These are phyloP conservation scores for Drosophila sechellia DNA, from an alignment of 1,140 invertebrate species.

Conservation along the genomic window DNA sequence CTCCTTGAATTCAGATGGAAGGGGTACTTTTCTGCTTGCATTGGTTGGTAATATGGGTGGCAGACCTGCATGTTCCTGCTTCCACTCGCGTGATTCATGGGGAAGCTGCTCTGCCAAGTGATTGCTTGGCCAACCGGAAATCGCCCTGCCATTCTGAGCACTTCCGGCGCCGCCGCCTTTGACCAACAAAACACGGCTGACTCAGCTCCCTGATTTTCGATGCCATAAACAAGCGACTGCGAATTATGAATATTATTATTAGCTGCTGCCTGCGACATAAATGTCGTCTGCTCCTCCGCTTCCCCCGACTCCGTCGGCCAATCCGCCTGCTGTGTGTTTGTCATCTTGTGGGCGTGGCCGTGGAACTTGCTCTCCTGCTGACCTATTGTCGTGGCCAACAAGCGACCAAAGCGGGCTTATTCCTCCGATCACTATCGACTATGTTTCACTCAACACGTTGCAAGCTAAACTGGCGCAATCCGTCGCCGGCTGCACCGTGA, in stretches of 20 bases:
- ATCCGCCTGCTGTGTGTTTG: conserved; percentile 7
- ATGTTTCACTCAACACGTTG: conserved; percentile 71
- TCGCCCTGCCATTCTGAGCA: conserved; percentile 39
- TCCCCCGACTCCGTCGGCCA: conserved; percentile 3
- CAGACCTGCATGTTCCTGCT: not conserved
- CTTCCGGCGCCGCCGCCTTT: conserved; percentile 44
- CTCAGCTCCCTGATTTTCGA: conserved; percentile 53
- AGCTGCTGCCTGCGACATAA: conserved; percentile 45
- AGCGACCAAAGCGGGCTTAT: conserved; percentile 3
- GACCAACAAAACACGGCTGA: conserved; percentile 55
- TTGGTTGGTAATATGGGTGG: not conserved
- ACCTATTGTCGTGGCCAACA: conserved; percentile 54
- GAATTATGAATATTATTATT: conserved; percentile 65
- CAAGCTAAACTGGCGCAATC: conserved; percentile 69
- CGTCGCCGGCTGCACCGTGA: conserved; percentile 42
- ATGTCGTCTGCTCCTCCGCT: conserved; percentile 17
- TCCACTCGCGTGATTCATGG: conserved; percentile 17
- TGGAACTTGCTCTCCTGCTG: conserved; percentile 53
- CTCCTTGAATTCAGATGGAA: not conserved
- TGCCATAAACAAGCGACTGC: conserved; percentile 29
- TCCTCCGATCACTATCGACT: conserved; percentile 16
- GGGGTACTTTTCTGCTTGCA: conserved; percentile 12
- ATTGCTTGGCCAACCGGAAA: conserved; percentile 46
- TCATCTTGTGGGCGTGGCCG: conserved; percentile 17
- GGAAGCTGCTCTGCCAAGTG: conserved; percentile 3